A percentile compares a stretch with the other conserved stretches of the same genome.
Evolutionary conservation across 2,888 invertebrate genomes (phyloP).

Genomic region (Automeris io): DNA sequence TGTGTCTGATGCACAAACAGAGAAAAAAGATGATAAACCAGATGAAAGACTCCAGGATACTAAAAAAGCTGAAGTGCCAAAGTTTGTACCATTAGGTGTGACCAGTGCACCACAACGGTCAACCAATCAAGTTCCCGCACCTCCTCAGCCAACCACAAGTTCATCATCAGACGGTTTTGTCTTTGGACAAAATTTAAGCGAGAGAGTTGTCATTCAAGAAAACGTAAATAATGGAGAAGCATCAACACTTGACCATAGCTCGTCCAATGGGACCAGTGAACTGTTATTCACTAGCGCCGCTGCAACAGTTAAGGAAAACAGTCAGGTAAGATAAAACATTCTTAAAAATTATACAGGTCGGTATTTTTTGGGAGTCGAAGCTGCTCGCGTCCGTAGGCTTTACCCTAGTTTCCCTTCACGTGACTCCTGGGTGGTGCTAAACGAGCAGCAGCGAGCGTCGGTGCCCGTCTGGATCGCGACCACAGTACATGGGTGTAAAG

Average conservation of each 20-base stretch:
- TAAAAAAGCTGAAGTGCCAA: slow-evolving; percentile 55
- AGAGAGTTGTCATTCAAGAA: slow-evolving; percentile 83
- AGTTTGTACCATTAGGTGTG: slow-evolving; percentile 67
- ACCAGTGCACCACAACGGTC: slow-evolving; percentile 45
- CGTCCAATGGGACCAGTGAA: slow-evolving; percentile 79
- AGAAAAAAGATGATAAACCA: slow-evolving; percentile 23
- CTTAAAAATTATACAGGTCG: too few species aligned
- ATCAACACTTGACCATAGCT: slow-evolving; percentile 47
- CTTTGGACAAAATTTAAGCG: slow-evolving; percentile 94
- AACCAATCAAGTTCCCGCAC: slow-evolving; percentile 71
- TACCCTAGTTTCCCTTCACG: too few species aligned
- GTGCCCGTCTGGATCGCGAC: too few species aligned
- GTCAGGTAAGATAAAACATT: slow-evolving; percentile 53
- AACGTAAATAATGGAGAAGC: slow-evolving; percentile 72
- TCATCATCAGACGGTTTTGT: slow-evolving; percentile 83
- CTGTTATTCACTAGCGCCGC: slow-evolving; percentile 86
- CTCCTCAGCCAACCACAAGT: slow-evolving; percentile 44
- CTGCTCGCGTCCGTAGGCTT: too few species aligned
- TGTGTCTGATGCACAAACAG: slow-evolving; percentile 28
- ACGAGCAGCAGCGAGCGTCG: too few species aligned
- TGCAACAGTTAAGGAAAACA: slow-evolving; percentile 69
- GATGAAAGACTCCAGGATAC: slow-evolving; percentile 45
- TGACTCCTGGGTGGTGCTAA: too few species aligned
- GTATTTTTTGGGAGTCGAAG: too few species aligned
- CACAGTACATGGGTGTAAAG: too few species aligned